A percentile compares a stretch with the other conserved stretches of the same genome.
Evolutionary conservation across 2,113 vertebrate species (phyloP).

Genomic region (Perca fluviatilis): DNA sequence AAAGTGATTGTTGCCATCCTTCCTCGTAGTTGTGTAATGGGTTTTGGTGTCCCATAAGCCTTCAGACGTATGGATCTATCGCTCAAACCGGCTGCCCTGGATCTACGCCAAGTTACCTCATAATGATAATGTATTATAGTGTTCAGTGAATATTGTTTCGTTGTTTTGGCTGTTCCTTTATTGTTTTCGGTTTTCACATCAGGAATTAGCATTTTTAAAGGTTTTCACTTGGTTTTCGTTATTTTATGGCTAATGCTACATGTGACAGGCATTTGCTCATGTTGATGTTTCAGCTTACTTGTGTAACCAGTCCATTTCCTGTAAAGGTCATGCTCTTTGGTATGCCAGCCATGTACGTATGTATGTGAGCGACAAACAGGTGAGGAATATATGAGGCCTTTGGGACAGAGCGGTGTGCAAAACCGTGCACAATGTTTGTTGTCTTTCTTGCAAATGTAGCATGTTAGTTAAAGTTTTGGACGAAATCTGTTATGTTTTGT

Average conservation of each 20-base stretch:
- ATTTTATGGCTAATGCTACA: not conserved
- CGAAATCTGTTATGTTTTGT: not conserved
- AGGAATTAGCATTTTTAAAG: not conserved
- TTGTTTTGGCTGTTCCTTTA: not conserved
- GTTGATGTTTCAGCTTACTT: conserved; percentile 2
- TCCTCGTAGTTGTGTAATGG: not conserved
- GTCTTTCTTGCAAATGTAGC: not conserved
- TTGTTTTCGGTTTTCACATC: not conserved
- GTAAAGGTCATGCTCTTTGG: conserved; percentile 32
- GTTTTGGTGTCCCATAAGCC: not conserved
- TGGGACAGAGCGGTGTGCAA: not conserved
- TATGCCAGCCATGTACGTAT: conserved; percentile 1
- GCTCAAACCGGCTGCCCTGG: too few relatives aligned
- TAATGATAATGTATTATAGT: not conserved
- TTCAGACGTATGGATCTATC: not conserved
- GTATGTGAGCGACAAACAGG: not conserved
- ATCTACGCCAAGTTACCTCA: not conserved
- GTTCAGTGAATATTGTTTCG: not conserved
- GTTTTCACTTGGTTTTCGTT: not conserved
- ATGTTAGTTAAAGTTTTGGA: not conserved
- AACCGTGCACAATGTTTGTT: not conserved
- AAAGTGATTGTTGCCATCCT: not conserved
- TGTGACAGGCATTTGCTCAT: not conserved
- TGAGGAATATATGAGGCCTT: not conserved
- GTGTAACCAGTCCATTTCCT: conserved; percentile 27